Base-by-base conservation (phyloP, 2,888 invertebrate species). In the Rhorus exstirpatorius region DNA sequence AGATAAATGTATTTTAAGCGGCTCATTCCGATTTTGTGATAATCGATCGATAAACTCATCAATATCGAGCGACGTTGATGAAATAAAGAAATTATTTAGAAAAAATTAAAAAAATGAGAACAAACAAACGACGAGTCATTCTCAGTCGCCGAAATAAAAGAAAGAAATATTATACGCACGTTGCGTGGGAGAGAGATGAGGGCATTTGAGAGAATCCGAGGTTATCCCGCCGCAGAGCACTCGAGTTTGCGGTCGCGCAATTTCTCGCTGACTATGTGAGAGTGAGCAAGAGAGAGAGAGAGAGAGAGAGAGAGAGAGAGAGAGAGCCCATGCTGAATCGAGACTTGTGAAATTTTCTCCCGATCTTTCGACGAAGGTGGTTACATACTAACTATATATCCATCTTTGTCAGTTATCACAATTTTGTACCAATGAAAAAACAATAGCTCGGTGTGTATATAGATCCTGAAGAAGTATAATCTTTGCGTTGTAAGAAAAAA, bases 181-280 rank as follows among this genome's bases (percentile, higher is more conserved):
- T 53, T 72, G 72, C 72, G 77, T 77, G 72, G 81, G 77, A 53
- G 67, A 72, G 44, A 12, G 81, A 72, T 65, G 58, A 65, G n/a
- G 58, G 44, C 41, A 61, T 26, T 55, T 65, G n/a, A n/a, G 35
- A 60, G 60, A 74, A 77, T 67, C 44, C 81, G 72, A 81, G 71
- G 81, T 60, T 72, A 55, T 67, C 17, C 35, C 17, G 31, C 63
- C 63, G 26, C 70, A 53, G 38, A 24, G 26, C 12, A 38, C 44
- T 44, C 79, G 41, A 60, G 31, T 31, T 19, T 41, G 58, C 46
- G 58, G 58, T 58, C 31, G 58, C 46, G 41, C 26, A 24, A 70
- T 70, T 26, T 17, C 55, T 53, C 26, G 26, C 17, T n/a, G 26
- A n/a, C n/a, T n/a, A n/a, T n/a, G n/a, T n/a, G n/a, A n/a, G n/a